These are phyloP conservation scores for Manis crassicaudata DNA, from an alignment of 2,797 vertebrate species.

Conservation along the genomic window DNA sequence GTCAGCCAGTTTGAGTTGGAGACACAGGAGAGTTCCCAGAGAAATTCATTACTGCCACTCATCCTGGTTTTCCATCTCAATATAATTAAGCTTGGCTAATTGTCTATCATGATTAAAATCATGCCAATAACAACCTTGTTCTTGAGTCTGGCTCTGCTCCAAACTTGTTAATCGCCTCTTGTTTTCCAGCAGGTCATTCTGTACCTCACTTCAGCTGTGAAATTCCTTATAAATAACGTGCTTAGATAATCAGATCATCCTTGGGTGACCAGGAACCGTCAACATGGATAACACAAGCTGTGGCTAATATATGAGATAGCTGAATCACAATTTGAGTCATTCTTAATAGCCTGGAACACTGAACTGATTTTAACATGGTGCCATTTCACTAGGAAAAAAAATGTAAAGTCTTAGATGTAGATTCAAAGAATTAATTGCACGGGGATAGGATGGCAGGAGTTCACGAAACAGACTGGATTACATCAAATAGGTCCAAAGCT, in stretches of 20 bases:
- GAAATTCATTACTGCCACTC: constrained; percentile 88
- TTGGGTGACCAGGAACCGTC: constrained; percentile 63
- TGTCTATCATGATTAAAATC: constrained; percentile 89
- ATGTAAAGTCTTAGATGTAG: not conserved
- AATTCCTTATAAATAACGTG: constrained; percentile 77
- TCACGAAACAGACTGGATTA: not conserved
- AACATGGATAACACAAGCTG: constrained; percentile 33
- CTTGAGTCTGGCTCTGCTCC: constrained; percentile 83
- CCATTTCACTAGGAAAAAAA: not conserved
- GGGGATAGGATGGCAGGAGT: not conserved
- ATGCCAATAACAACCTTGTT: constrained; percentile 88
- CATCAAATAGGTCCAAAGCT: not conserved
- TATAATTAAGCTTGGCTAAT: constrained; percentile 89
- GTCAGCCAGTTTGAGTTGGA: constrained; percentile 84
- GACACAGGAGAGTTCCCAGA: constrained; percentile 84
- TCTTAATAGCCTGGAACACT: not conserved
- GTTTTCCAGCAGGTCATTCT: constrained; percentile 83
- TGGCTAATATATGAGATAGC: not conserved
- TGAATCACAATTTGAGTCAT: not conserved
- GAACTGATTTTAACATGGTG: not conserved
- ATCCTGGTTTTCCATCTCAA: constrained; percentile 85
- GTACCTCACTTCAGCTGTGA: constrained; percentile 72
- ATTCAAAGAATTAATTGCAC: not conserved
- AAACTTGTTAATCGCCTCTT: constrained; percentile 83
- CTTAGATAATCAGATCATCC: constrained; percentile 74